Evolutionary conservation across 2,113 vertebrate species (phyloP).

Genomic region (Cacatua alba): DNA sequence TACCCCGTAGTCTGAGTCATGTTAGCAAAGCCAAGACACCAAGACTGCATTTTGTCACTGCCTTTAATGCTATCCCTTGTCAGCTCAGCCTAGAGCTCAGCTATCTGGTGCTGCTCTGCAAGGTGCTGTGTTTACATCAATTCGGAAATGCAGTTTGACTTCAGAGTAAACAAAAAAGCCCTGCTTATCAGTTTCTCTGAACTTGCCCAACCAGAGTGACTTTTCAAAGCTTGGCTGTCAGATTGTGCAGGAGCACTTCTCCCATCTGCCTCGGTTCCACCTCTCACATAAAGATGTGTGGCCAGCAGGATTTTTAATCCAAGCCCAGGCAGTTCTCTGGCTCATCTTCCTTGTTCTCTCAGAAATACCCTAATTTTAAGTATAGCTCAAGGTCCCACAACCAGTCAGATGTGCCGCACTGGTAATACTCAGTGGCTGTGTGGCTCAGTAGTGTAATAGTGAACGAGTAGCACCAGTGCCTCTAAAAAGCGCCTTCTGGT

Average conservation of each 20-base stretch:
- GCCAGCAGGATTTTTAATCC: not conserved
- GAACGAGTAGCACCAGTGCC: not conserved
- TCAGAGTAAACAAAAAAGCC: not conserved
- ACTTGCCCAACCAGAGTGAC: not conserved
- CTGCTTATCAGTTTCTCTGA: not conserved
- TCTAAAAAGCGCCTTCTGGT: not conserved
- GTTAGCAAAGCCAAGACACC: not conserved
- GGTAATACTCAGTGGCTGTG: not conserved
- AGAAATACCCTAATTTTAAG: not conserved
- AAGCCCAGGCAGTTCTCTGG: not conserved
- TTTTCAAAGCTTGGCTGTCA: not conserved
- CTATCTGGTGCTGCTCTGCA: not conserved
- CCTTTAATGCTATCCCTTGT: not conserved
- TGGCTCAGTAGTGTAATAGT: not conserved
- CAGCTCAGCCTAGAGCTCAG: not conserved
- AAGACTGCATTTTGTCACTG: not conserved
- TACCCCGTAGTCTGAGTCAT: not conserved
- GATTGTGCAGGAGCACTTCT: fast-evolving
- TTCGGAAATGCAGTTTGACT: not conserved
- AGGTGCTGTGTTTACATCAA: too few species aligned
- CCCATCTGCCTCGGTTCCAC: fast-evolving
- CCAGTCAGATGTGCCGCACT: fast-evolving
- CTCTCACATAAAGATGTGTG: fast-evolving
- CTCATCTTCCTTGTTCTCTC: not conserved
- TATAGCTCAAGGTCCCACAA: fast-evolving